Evolutionary conservation across 1,140 invertebrate genomes (phyloP).

Genomic region (Magallana ariakensis): DNA sequence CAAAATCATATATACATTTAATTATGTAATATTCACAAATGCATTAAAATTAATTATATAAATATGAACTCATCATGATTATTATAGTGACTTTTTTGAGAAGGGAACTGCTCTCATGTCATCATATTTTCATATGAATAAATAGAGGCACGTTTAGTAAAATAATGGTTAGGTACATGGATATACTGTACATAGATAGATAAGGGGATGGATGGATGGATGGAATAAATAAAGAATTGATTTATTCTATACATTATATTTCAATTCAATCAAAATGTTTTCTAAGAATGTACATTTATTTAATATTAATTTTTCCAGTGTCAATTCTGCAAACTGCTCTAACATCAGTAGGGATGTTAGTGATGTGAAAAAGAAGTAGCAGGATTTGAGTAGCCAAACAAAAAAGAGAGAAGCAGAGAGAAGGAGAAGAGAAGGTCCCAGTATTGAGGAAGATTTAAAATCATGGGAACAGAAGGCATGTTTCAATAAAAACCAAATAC

Average conservation of each 20-base stretch:
- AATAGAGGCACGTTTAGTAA: not conserved
- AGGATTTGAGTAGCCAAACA: constrained; percentile 18
- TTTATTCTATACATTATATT: not conserved
- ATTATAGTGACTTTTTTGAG: too few relatives aligned
- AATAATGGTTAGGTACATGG: not conserved
- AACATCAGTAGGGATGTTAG: not conserved
- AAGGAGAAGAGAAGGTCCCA: constrained; percentile 6
- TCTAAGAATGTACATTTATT: not conserved
- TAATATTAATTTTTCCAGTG: constrained; percentile 4
- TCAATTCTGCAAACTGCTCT: constrained; percentile 38
- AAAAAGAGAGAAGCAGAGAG: constrained; percentile 30
- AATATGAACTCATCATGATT: too few relatives aligned
- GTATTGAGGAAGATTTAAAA: not conserved
- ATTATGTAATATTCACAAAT: too few relatives aligned
- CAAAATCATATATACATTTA: too few relatives aligned
- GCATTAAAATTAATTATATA: too few relatives aligned
- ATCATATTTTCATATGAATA: not conserved
- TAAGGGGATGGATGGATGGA: too few relatives aligned
- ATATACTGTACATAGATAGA: not conserved
- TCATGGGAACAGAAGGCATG: constrained; percentile 33
- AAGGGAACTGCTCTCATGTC: not conserved
- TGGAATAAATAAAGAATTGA: not conserved
- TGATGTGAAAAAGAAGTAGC: constrained; percentile 41
- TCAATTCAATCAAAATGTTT: not conserved
- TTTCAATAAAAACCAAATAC: not conserved